Evolutionary conservation across 2,797 vertebrate genomes (phyloP).

Genomic region (Melanotaenia trifasciata): DNA sequence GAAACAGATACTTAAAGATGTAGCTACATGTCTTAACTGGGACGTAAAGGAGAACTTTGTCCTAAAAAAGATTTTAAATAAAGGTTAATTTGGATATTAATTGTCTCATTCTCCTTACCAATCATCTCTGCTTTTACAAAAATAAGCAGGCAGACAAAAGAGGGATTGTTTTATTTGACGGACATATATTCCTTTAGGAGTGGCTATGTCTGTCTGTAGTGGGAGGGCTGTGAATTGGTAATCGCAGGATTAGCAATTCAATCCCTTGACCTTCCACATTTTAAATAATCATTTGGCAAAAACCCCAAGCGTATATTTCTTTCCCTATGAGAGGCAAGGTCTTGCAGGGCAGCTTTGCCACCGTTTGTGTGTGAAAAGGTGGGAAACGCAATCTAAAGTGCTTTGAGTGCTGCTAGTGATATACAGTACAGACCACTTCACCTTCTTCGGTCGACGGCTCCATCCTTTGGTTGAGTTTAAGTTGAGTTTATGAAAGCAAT

Average conservation of each 20-base stretch:
- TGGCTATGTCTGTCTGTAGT: not conserved
- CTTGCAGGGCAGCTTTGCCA: not conserved
- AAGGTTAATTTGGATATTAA: not conserved
- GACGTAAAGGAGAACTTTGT: not conserved
- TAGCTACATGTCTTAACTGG: too few relatives aligned
- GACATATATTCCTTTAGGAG: not conserved
- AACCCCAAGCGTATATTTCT: not conserved
- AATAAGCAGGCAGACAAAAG: not conserved
- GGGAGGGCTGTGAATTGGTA: not conserved
- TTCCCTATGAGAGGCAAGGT: not conserved
- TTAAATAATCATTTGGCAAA: not conserved
- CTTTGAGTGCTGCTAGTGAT: not conserved
- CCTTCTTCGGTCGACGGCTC: not conserved
- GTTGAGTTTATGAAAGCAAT: not conserved
- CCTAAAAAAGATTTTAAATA: not conserved
- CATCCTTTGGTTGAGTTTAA: not conserved
- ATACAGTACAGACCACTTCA: not conserved
- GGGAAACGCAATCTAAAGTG: not conserved
- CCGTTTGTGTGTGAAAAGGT: not conserved
- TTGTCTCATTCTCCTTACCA: not conserved
- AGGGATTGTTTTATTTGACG: not conserved
- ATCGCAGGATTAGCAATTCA: not conserved
- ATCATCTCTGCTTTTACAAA: not conserved
- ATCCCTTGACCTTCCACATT: not conserved
- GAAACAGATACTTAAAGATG: too few relatives aligned